Evolutionary conservation across 2,888 invertebrate species (phyloP), one percentile per base, ranked within the genome.

Genomic region (Tachina lurida): DNA sequence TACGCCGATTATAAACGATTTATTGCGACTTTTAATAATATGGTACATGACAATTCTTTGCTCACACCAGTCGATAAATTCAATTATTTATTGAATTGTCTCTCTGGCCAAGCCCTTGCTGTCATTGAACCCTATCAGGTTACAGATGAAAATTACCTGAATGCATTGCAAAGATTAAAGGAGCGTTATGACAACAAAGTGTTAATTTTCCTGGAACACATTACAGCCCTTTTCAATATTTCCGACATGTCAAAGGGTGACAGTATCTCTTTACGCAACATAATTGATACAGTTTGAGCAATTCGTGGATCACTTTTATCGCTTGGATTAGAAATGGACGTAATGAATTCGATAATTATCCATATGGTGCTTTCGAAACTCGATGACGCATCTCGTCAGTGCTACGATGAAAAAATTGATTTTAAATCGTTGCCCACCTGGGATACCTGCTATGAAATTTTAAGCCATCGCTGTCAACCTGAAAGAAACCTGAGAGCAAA

Each of bases 1-100:
- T 84, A 78, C 52, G 22, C 39, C 1, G 75, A 74, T 13, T 84
- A 79, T 22, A 74, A 84, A 75, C 19, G 62, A 10, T 83, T 70
- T 10, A 56, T 62, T 0, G 8, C 67, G 0, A 52, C 58, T 2
- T 81, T 81, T 41, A 62, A 60, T 15, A 67, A 75, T 9, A 49
- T 81, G 19, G 63, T 84, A 0, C 54, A 84, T 60, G 49, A 78
- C 4, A 63, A 80, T 49, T 7, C 79, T 4, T 19, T 70, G 15
- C 10, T 79, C n/a, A 49, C 68, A 13, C 4, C 13, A 12, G 47
- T 78, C 31, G 78, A 74, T 9, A 84, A 74, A 62, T 78, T 78
- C 12, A 84, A 73, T 31, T 68, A 78, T 62, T 47, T 78, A 13
- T 47, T 78, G 3, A 49, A 54, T 43, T 68, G 54, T 22, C 62